Base-by-base conservation (phyloP, 2,888 invertebrate species). In the Hanleya hanleyi region DNA sequence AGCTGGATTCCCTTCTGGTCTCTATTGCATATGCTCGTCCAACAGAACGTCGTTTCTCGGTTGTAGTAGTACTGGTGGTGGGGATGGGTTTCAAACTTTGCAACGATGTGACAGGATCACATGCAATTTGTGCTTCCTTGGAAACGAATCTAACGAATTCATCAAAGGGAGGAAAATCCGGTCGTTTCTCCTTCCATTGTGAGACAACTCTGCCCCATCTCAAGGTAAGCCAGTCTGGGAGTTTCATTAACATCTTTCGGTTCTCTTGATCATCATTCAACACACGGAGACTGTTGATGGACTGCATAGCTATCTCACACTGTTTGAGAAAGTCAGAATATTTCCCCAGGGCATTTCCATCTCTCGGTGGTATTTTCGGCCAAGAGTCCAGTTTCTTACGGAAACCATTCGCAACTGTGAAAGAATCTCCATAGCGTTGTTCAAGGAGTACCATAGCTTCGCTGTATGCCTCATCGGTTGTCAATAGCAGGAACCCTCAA, bases 401-500 rank as follows among this genome's bases (percentile, higher is more conserved):
- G 67, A 77, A 78, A 29, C 77, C 74, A 9, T 57, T 69, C n/a
- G 70, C 73, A 15, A 78, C 35, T 37, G 76, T 47, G 64, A 78
- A 78, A 18, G 78, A 74, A 47, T 80, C 68, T 0, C 76, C 76
- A 64, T 73, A 80, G 1, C 78, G 15, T 66, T 77, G 74, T 18
- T 77, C 75, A 5, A 74, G 51, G 32, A 76, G 61, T 33, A 47
- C 37, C 41, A 38, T 71, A 12, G 75, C 77, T 26, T 71, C 71
- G 26, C 61, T 69, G 50, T 70, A 80, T 26, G 79, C 77, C 5
- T 67, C 50, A 1, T 49, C 37, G 57, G 76, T 74, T 18, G 67
- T 57, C 29, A 77, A 62, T 29, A 73, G 70, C 35, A 80, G 74
- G 38, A 79, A 29, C 76, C 80, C 4, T 79, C 77, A 2, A 82